A percentile compares a stretch with the other conserved stretches of the same genome.
Evolutionary conservation across 2,113 vertebrate genomes (phyloP).

Genomic region (Glaucidium brasilianum): DNA sequence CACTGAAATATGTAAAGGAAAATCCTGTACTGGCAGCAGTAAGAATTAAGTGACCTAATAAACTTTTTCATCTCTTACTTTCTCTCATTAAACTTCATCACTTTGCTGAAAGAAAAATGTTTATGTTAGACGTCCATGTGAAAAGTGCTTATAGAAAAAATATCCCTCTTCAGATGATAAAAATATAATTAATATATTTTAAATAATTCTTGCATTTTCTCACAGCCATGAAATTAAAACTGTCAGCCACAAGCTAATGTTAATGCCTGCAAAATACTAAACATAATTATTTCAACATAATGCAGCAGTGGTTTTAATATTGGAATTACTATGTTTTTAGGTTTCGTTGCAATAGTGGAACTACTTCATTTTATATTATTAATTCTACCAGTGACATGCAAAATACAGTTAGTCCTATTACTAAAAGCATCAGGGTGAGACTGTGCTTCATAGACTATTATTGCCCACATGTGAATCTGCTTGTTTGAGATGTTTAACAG

Average conservation of each 20-base stretch:
- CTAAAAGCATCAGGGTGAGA: not conserved
- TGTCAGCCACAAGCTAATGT: not conserved
- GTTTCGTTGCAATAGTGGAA: not conserved
- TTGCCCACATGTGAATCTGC: not conserved
- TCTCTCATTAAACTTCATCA: not conserved
- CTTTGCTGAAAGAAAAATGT: slow-evolving; percentile 26
- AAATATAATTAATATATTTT: slow-evolving; percentile 35
- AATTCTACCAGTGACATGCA: not conserved
- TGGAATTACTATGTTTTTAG: not conserved
- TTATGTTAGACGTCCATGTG: slow-evolving; percentile 8
- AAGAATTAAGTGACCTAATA: slow-evolving; percentile 10
- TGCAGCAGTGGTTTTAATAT: not conserved
- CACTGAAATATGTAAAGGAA: slow-evolving; percentile 1
- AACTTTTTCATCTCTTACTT: slow-evolving; percentile 24
- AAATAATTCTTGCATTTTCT: slow-evolving; percentile 40
- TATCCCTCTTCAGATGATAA: not conserved
- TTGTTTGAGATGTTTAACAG: not conserved
- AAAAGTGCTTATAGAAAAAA: slow-evolving; percentile 48
- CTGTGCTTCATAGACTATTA: not conserved
- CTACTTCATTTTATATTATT: not conserved
- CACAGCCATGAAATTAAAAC: not conserved
- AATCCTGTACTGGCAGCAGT: not conserved
- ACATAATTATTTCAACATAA: not conserved
- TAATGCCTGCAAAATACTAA: not conserved
- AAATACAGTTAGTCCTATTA: not conserved